Percentiles rank a stretch among this genome's conserved stretches.
These are phyloP conservation scores for Gambusia yucatana DNA, from an alignment of 2,797 vertebrate species.

Conservation along the genomic window DNA sequence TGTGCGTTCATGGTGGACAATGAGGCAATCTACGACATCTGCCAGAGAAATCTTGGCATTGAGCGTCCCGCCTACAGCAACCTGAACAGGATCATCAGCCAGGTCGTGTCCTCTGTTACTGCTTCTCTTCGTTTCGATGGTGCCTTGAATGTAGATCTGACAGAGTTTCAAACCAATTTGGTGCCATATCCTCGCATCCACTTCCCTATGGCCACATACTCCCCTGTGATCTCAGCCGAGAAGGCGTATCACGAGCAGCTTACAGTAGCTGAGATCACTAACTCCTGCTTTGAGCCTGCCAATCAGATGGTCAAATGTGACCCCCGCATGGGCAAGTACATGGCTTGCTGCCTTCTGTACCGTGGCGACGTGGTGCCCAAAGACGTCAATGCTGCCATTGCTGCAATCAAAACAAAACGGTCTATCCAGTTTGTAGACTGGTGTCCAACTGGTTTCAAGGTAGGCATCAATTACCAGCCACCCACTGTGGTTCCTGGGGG, in stretches of 20 bases:
- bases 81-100: conserved; percentile 4
- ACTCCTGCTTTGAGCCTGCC: conserved; percentile 8
- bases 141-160: conserved; percentile 6
- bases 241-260: neutral
- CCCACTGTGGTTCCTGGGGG: conserved; percentile 5
- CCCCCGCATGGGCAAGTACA: conserved; percentile 1
- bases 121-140: conserved; percentile 5
- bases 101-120: neutral
- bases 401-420: conserved; percentile 1
- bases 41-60: conserved; percentile 2
- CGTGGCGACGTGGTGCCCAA: neutral
- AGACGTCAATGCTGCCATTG: neutral
- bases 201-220: conserved; percentile 3
- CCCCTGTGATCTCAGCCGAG: conserved; percentile 5
- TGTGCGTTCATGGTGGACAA: conserved; percentile 5
- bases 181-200: conserved; percentile 6
- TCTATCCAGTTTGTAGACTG: conserved; percentile 11
- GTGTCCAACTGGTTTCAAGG: conserved; percentile 11
- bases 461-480: conserved; percentile 7
- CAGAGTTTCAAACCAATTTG: conserved; percentile 4
- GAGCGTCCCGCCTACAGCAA: conserved; percentile 1
- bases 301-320: conserved; percentile 8
- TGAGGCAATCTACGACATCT: conserved; percentile 6
- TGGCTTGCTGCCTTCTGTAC: conserved; percentile 8
- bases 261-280: conserved; percentile 7